These are phyloP conservation scores for Limnephilus marmoratus DNA, from an alignment of 2,888 invertebrate genomes.

Conservation along the genomic window DNA sequence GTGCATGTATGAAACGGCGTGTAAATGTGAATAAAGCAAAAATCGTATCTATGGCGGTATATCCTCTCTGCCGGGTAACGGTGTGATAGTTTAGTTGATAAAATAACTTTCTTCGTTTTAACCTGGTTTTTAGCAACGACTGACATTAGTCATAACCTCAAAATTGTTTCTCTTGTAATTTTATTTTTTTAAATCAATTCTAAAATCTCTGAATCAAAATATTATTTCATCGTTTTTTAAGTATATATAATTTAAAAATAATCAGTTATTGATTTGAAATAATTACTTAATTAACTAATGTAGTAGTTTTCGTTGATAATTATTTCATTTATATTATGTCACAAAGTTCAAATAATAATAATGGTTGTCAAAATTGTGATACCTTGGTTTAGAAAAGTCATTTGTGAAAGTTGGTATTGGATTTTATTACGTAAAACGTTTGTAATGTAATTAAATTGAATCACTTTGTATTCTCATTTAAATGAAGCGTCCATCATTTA, in stretches of 20 bases:
- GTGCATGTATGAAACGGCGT: too few species aligned
- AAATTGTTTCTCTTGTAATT: not conserved
- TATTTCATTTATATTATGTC: not conserved
- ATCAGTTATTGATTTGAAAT: not conserved
- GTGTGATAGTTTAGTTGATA: not conserved
- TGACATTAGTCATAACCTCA: not conserved
- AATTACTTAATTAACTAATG: too few species aligned
- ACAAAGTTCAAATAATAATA: not conserved
- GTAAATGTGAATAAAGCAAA: too few species aligned
- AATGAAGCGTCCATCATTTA: not conserved
- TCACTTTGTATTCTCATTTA: not conserved
- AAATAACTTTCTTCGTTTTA: not conserved
- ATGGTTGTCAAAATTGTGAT: slow-evolving; percentile 3
- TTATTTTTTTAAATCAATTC: not conserved
- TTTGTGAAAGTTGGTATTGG: slow-evolving; percentile 35
- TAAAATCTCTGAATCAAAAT: not conserved
- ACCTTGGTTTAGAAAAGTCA: slow-evolving; percentile 18
- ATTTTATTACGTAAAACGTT: slow-evolving; percentile 21
- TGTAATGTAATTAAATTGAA: not conserved
- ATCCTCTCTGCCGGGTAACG: not conserved
- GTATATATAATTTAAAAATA: not conserved
- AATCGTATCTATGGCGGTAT: too few species aligned
- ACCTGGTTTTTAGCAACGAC: not conserved
- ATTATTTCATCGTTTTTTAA: not conserved
- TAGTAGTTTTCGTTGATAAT: not conserved